These are phyloP conservation scores for Plagiodera versicolora DNA, from an alignment of 2,888 invertebrate genomes.

Conservation along the genomic window DNA sequence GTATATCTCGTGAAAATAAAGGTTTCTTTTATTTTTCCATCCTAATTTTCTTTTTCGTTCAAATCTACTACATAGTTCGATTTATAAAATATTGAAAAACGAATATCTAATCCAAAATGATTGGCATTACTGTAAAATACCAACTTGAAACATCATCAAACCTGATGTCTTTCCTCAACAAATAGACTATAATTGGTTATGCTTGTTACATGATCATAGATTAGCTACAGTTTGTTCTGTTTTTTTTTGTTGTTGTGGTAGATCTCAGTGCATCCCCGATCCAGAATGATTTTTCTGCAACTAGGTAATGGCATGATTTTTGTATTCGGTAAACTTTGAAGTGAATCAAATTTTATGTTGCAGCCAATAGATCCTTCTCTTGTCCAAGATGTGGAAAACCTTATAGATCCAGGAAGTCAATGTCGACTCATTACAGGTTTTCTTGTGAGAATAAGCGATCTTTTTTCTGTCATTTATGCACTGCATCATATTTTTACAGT, in stretches of 20 bases:
- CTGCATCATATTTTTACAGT: conserved; percentile 42
- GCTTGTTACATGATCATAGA: too few species aligned
- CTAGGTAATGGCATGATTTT: conserved; percentile 2
- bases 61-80: too few species aligned
- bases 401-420: conserved; percentile 42
- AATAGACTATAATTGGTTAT: too few species aligned
- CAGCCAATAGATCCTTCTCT: conserved; percentile 25
- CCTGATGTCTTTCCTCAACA: too few species aligned
- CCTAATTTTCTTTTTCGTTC: too few species aligned
- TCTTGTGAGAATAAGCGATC: conserved; percentile 41
- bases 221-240: background rate
- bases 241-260: background rate
- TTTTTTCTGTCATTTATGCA: conserved; percentile 41
- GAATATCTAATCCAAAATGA: too few species aligned
- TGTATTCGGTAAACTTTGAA: background rate
- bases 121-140: too few species aligned
- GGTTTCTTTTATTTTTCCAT: too few species aligned
- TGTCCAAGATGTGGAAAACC: conserved; percentile 41
- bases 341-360: background rate
- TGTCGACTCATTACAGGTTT: conserved; percentile 41
- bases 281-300: background rate
- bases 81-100: too few species aligned
- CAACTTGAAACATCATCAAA: too few species aligned
- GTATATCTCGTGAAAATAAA: too few species aligned
- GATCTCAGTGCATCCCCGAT: background rate